Percentiles rank a stretch among this genome's conserved stretches.
Conservation (phyloP, 2,888 invertebrate species). For the Caenorhabditis sp. region DNA sequence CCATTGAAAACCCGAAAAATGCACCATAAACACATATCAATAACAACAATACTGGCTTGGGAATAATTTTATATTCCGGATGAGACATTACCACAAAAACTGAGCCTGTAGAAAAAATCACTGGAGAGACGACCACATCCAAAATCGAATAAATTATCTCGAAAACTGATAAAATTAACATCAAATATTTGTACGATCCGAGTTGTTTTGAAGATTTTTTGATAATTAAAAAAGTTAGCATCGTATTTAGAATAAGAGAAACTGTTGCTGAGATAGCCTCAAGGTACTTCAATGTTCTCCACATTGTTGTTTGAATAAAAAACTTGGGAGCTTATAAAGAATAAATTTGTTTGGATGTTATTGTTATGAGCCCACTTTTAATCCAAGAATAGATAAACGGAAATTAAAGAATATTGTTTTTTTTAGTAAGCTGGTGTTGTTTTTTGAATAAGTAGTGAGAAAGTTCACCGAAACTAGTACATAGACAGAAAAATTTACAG, state of each 20-base stretch:
- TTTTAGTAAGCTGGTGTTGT: too few species aligned
- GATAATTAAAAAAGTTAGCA: background rate
- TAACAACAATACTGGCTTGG: background rate
- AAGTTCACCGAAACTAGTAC: too few species aligned
- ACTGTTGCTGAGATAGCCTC: background rate
- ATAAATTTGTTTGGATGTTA: too few species aligned
- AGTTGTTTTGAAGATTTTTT: background rate
- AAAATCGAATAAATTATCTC: background rate
- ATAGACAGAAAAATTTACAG: too few species aligned
- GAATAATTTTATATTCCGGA: background rate
- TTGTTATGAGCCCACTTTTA: too few species aligned
- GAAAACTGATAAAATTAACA: background rate
- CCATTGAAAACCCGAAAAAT: background rate
- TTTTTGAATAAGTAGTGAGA: too few species aligned
- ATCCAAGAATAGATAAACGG: too few species aligned
- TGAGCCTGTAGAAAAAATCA: background rate
- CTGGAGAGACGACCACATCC: background rate
- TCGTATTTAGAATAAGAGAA: background rate
- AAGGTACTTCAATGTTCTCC: too few species aligned
- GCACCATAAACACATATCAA: background rate
- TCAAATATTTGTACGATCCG: constrained; percentile 3
- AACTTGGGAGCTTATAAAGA: too few species aligned
- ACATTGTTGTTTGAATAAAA: too few species aligned
- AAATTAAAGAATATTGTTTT: too few species aligned
- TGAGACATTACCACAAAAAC: background rate